Percentiles rank a stretch among this genome's conserved stretches.
Evolutionary conservation across 2,797 vertebrate genomes (phyloP).

Genomic region (Delichon dasypus): DNA sequence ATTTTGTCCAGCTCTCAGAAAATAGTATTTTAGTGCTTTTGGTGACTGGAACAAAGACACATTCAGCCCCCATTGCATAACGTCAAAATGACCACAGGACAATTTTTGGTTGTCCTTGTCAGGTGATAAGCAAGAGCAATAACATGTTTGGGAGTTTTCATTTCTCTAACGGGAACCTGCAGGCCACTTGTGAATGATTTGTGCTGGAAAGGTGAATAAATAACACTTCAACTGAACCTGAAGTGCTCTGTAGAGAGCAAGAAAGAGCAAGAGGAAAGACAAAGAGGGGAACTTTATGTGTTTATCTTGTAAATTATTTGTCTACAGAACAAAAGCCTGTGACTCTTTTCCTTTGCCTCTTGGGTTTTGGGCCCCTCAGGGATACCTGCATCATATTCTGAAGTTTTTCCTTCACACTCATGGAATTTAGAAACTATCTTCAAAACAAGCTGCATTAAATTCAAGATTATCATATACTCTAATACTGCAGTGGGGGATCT

Average conservation of each 20-base stretch:
- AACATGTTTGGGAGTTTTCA: conserved; percentile 13
- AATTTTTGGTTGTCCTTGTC: conserved; percentile 5
- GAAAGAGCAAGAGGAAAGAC: neutral
- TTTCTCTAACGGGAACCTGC: neutral
- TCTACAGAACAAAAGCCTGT: neutral
- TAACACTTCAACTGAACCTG: neutral
- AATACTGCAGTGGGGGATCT: neutral
- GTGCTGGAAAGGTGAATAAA: conserved; percentile 3
- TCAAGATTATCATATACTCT: neutral
- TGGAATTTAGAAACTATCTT: neutral
- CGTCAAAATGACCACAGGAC: neutral
- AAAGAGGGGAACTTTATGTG: neutral
- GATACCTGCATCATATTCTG: neutral
- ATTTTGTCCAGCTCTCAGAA: conserved; percentile 9
- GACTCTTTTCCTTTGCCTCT: neutral
- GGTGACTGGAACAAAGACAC: conserved; percentile 20
- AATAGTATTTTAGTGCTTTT: conserved; percentile 35
- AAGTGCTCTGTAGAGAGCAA: neutral
- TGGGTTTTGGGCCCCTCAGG: neutral
- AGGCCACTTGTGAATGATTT: neutral
- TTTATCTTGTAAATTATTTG: neutral
- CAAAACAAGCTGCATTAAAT: neutral
- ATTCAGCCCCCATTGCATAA: conserved; percentile 1
- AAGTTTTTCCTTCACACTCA: neutral
- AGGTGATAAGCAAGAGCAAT: conserved; percentile 30